Percentiles rank a stretch among this genome's conserved stretches.
phyloP scores from a whole-genome alignment of 2,888 invertebrate genomes.

The Chymomyza fuscimana region DNA sequence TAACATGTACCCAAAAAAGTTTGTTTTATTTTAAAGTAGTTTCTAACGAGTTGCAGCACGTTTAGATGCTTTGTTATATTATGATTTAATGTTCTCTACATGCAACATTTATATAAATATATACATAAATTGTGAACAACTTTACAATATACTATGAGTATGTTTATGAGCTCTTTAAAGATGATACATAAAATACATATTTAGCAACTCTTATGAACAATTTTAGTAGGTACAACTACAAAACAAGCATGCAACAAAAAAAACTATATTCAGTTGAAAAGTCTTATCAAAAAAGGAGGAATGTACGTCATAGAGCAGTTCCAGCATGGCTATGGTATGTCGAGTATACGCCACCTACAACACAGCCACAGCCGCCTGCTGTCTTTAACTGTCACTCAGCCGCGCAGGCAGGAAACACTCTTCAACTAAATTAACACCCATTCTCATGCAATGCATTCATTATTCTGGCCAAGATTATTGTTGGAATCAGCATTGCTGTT shows the following conservation, averaged over 20 bases:
- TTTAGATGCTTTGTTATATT: neutral
- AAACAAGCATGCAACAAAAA: constrained; percentile 25
- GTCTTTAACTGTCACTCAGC: constrained; percentile 8
- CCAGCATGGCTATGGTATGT: neutral
- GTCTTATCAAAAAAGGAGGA: neutral
- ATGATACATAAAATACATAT: constrained; percentile 6
- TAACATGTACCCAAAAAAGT: no score
- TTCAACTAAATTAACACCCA: constrained; percentile 59
- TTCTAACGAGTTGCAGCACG: neutral
- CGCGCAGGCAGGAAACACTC: constrained; percentile 10
- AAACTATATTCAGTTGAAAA: constrained; percentile 37
- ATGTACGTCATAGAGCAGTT: neutral
- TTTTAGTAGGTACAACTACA: constrained; percentile 22
- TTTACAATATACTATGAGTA: neutral
- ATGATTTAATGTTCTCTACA: neutral
- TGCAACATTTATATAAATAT: neutral
- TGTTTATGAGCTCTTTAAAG: neutral
- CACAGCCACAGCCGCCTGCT: constrained; percentile 34
- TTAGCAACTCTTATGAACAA: neutral
- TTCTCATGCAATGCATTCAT: constrained; percentile 76
- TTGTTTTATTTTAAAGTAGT: neutral
- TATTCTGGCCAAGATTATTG: constrained; percentile 68
- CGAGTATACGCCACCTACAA: constrained; percentile 13
- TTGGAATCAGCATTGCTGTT: constrained; percentile 47
- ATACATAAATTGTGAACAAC: neutral